A percentile compares a stretch with the other conserved stretches of the same genome.
Evolutionary conservation across 2,888 invertebrate genomes (phyloP).

Genomic region (Arrhopalites spinosus): DNA sequence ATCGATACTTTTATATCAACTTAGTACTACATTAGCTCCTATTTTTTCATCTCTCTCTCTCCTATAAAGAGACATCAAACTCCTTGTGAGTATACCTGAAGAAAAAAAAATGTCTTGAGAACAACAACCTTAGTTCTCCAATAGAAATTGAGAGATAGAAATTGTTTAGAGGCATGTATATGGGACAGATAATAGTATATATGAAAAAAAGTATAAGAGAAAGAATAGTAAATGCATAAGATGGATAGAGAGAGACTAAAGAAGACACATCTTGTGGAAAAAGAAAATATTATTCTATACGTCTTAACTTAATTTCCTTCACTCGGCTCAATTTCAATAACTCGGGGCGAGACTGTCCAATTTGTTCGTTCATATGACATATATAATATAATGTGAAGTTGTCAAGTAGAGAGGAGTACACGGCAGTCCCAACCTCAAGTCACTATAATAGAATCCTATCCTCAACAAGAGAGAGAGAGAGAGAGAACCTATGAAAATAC

Average conservation of each 20-base stretch:
- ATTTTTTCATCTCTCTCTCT: too few relatives aligned
- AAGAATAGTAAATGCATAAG: too few relatives aligned
- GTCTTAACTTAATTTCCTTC: conserved; percentile 45
- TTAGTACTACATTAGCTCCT: too few relatives aligned
- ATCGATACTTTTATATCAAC: conserved; percentile 1
- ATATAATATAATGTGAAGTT: conserved; percentile 26
- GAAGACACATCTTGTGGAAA: conserved; percentile 8
- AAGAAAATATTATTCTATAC: conserved; percentile 31
- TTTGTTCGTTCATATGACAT: conserved; percentile 42
- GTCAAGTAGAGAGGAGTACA: conserved; percentile 5
- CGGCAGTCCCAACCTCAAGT: neutral
- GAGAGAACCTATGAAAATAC: conserved; percentile 17
- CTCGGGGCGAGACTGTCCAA: conserved; percentile 43
- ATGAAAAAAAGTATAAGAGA: too few relatives aligned
- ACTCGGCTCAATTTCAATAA: conserved; percentile 47
- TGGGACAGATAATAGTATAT: neutral
- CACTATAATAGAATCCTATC: neutral
- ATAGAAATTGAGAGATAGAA: too few relatives aligned
- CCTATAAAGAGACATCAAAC: too few relatives aligned
- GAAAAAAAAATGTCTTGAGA: neutral
- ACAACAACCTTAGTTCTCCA: too few relatives aligned
- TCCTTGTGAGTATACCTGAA: neutral
- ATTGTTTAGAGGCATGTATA: too few relatives aligned
- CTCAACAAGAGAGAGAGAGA: conserved; percentile 11
- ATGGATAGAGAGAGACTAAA: neutral